Percentiles rank a stretch among this genome's conserved stretches.
Conservation (phyloP, 2,888 invertebrate genomes). For the Cyaniris semiargus region DNA sequence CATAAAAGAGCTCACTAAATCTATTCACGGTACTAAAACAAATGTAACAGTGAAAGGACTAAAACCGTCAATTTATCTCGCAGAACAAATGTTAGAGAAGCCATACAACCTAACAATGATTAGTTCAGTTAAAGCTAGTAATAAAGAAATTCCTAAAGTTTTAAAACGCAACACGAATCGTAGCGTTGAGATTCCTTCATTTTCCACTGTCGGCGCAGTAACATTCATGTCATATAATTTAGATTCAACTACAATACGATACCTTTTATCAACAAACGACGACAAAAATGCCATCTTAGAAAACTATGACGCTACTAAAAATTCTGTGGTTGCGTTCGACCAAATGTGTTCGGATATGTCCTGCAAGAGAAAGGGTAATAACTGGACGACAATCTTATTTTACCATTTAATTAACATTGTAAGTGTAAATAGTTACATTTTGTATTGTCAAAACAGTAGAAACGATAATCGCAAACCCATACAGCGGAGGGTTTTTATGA, state of each 20-base stretch:
- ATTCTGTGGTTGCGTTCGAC: background rate
- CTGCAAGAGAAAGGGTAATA: background rate
- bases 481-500: conserved; percentile 6
- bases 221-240: background rate
- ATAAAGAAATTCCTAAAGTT: background rate
- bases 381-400: conserved; percentile 3
- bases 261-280: background rate
- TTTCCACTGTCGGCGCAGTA: background rate
- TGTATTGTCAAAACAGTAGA: background rate
- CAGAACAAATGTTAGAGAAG: background rate
- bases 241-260: background rate
- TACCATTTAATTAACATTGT: conserved; percentile 2
- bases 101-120: background rate
- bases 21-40: background rate
- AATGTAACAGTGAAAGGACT: background rate
- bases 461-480: background rate
- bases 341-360: conserved; percentile 7
- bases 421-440: background rate
- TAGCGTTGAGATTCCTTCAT: background rate
- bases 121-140: background rate
- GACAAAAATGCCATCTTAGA: background rate
- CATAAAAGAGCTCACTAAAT: background rate
- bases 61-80: background rate
- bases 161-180: background rate
- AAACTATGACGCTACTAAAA: background rate